Evolutionary conservation across 2,888 invertebrate species (phyloP).

Genomic region (Formica aserva): DNA sequence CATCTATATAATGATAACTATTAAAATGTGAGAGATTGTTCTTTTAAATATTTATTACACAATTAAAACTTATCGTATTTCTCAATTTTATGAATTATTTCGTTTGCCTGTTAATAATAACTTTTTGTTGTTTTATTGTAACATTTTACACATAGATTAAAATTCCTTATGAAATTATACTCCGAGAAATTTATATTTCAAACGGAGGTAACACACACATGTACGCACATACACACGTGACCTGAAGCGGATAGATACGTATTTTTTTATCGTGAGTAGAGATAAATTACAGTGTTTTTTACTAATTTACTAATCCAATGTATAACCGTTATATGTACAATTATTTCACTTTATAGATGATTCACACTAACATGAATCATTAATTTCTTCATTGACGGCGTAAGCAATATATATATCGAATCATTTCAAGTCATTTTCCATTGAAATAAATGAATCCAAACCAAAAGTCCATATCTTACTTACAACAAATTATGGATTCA

Average conservation of each 20-base stretch:
- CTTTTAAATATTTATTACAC: slow-evolving; percentile 59
- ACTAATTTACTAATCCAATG: slow-evolving; percentile 7
- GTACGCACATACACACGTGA: not conserved
- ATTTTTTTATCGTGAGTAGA: slow-evolving; percentile 19
- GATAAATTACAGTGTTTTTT: slow-evolving; percentile 40
- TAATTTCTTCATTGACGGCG: slow-evolving; percentile 5
- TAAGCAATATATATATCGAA: not conserved
- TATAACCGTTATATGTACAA: slow-evolving; percentile 46
- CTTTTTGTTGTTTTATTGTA: slow-evolving; percentile 7
- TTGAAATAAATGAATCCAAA: not conserved
- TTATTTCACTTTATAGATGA: slow-evolving; percentile 33
- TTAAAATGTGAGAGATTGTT: slow-evolving; percentile 31
- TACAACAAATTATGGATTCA: slow-evolving; percentile 7
- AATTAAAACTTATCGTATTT: slow-evolving; percentile 49
- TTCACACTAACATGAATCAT: slow-evolving; percentile 19
- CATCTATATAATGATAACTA: slow-evolving; percentile 6
- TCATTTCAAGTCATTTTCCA: not conserved
- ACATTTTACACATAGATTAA: slow-evolving; percentile 2
- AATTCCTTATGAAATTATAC: slow-evolving; percentile 1
- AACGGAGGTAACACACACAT: not conserved
- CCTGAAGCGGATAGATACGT: slow-evolving; percentile 1
- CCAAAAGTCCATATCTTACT: not conserved
- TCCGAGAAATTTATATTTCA: not conserved
- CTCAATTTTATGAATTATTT: slow-evolving; percentile 39
- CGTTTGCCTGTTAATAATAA: not conserved